Evolutionary conservation across 2,888 invertebrate species (phyloP), one percentile per base, ranked within the genome.

Genomic region (Melanostoma scalare): DNA sequence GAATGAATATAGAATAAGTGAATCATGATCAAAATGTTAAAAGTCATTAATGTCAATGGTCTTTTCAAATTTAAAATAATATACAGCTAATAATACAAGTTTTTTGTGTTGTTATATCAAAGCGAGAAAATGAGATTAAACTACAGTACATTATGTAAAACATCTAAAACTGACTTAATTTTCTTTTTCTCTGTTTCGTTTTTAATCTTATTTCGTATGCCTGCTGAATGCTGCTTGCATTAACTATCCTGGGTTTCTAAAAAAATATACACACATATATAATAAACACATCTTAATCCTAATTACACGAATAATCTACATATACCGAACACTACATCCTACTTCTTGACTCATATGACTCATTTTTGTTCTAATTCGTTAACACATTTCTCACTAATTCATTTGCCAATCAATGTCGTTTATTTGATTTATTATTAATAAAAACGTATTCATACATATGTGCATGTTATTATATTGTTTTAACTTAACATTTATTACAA

Each of bases 161-260:
- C 20, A 20, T 20, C 20, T 20, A 8, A 40, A 63, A 68, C 68
- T 48, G 55, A 46, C 72, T 65, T 74, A 6, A 44, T 52, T 72
- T 72, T 82, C 40, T 63, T 72, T 85, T 79, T 85, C 68, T 79
- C 69, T 75, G 53, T 85, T 81, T 77, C 56, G 81, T 76, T 81
- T 56, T 81, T 76, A 69, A 81, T 80, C 84, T 68, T 63, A 86
- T 85, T 86, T 87, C 85, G 79, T 88, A 87, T 90, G 89, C 90
- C 89, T 89, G 89, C 89, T 88, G 88, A 89, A 90, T 90, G 90
- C 88, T 90, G 90, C 89, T 90, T 90, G 90, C 87, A 87, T 88
- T 86, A 81, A 86, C 77, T 86, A 81, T 82, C 52, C 72, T 82
- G 81, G 77, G 77, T 82, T 82, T 61, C 72, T 81, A 82, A 77